These are phyloP conservation scores for Amphipoea lucens DNA, from an alignment of 2,888 invertebrate species.

Conservation along the genomic window DNA sequence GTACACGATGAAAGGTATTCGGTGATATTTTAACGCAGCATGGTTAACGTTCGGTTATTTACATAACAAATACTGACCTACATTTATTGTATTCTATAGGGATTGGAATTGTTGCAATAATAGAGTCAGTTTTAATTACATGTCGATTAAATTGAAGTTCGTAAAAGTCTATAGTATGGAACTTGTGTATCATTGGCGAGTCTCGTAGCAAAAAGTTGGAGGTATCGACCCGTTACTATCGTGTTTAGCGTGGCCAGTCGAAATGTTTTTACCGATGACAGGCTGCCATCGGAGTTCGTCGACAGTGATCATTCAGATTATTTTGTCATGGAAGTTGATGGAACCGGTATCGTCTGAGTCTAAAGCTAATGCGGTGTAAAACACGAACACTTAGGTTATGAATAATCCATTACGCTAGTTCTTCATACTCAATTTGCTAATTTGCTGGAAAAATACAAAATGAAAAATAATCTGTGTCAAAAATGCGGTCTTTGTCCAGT, in stretches of 20 bases:
- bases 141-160: slow-evolving; percentile 7
- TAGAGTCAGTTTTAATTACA: slow-evolving; percentile 32
- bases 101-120: slow-evolving; percentile 15
- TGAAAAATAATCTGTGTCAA: slow-evolving; percentile 38
- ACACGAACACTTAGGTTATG: slow-evolving; percentile 54
- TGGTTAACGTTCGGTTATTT: slow-evolving; percentile 40
- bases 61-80: slow-evolving; percentile 56
- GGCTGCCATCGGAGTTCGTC: slow-evolving; percentile 77
- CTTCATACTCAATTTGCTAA: slow-evolving; percentile 53
- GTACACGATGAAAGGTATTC: slow-evolving; percentile 44
- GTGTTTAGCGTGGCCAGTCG: slow-evolving; percentile 63
- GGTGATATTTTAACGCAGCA: slow-evolving; percentile 41
- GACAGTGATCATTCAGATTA: slow-evolving; percentile 81
- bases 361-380: slow-evolving; percentile 60
- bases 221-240: slow-evolving; percentile 62
- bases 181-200: slow-evolving; percentile 32
- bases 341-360: slow-evolving; percentile 76
- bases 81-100: slow-evolving; percentile 24
- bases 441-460: slow-evolving; percentile 44
- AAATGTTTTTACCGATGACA: slow-evolving; percentile 76
- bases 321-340: slow-evolving; percentile 84
- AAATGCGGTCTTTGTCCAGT: slow-evolving; percentile 33
- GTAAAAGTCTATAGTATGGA: slow-evolving; percentile 11
- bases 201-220: slow-evolving; percentile 49
- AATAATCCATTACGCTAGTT: slow-evolving; percentile 54